A percentile compares a stretch with the other conserved stretches of the same genome.
phyloP scores from a whole-genome alignment of 53 echinoderm and acorn worm species.

The Actinopyga echinites region DNA sequence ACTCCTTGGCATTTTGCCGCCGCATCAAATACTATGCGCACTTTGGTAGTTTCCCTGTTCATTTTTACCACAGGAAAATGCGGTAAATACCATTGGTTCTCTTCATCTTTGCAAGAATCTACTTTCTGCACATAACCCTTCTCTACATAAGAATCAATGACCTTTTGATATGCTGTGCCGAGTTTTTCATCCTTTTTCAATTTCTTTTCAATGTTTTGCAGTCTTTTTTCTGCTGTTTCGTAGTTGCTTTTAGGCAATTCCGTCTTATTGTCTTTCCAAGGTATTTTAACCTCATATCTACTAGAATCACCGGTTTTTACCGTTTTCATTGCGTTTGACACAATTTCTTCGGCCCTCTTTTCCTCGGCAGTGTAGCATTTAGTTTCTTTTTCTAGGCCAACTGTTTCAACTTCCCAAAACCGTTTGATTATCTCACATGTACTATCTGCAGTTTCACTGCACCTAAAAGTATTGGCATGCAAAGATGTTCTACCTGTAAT shows the following conservation, averaged over 20 bases:
- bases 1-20: not conserved
- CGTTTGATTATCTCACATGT: not conserved
- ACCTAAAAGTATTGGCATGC: not conserved
- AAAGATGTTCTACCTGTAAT: not conserved
- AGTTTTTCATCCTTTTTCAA: not conserved
- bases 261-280: not conserved
- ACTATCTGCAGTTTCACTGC: not conserved
- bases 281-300: not conserved
- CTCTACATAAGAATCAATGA: too few species aligned
- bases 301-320: not conserved
- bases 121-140: too few species aligned
- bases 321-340: not conserved
- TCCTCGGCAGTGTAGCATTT: not conserved
- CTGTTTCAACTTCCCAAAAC: constrained; percentile 25
- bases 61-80: too few species aligned
- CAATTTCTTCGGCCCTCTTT: not conserved
- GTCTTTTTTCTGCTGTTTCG: not conserved
- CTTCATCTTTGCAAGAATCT: not conserved
- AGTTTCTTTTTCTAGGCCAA: not conserved
- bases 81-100: not conserved
- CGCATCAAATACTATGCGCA: too few species aligned
- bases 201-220: not conserved
- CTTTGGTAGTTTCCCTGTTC: too few species aligned
- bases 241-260: not conserved
- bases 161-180: not conserved